Base-by-base conservation (phyloP, 2,888 invertebrate genomes). In the Drosophila mayaguana region DNA sequence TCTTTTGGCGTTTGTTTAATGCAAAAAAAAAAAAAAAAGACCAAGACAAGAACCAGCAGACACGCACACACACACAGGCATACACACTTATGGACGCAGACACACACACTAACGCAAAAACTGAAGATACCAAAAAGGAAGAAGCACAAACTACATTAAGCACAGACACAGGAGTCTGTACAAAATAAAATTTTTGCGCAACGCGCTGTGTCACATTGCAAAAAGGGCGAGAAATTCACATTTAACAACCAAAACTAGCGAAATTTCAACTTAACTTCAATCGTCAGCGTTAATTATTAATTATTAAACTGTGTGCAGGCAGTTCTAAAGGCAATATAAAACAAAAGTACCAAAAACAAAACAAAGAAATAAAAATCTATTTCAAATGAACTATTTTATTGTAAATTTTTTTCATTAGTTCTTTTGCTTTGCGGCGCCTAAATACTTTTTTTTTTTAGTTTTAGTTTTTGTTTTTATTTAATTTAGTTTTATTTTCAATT, bases 1-100 rank as follows among this genome's bases (percentile, higher is more conserved):
- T 88, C 86, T 83, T 86, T 82, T 83, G 80, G 71, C 75, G 81
- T 87, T 87, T 85, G 86, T 81, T 83, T 78, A 88, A 83, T 83
- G 78, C 72, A 80, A 81, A 85, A 84, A 82, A 60, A 56, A 63
- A 60, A 42, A 50, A 43, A 54, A 63, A 72, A 72, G 60, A 72
- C 61, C 63, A 76, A 63, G 61, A 55, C 68, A 75, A 70, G 70
- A 71, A 81, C 45, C 68, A 79, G 62, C 62, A 63, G 60, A 61
- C 46, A 45, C 32, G 59, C 61, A 60, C 62, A 55, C 18, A 46
- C 63, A 55, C 61, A 45, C n/a, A 48, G 28, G 0, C 32, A 11
- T 11, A 50, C 43, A 64, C 36, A 54, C 40, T 16, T 6, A 54
- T 32, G 54, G 20, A 42, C 51, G 25, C 36, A 55, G 11, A 48